Evolutionary conservation across 2,888 invertebrate genomes (phyloP), one percentile per base, ranked within the genome.

Genomic region (Meghimatium bilineatum): DNA sequence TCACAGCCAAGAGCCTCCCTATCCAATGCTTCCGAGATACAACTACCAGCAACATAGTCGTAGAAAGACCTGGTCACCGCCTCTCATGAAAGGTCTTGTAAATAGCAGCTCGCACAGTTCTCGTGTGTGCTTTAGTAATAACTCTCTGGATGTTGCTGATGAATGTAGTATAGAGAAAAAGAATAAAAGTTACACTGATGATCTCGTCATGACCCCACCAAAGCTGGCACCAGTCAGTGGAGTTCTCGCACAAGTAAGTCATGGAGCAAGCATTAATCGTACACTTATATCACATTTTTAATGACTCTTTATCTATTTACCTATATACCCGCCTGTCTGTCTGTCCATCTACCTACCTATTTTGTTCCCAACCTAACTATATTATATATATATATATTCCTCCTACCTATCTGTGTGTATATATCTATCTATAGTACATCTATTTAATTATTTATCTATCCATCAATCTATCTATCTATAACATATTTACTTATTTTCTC

Each of bases 221-320:
- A 95, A 95, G 85, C 95, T 96, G 86, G 95, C 96, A 85, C 96
- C 96, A 5, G 95, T 95, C 93, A 96, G 96, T 92, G 96, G 96
- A 83, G 95, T 96, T 90, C 94, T 96, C 38, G 78, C 85, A 23
- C 83, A 85, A 79, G 86, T 86, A 34, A 83, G 83, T 67, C 17
- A n/a, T 72, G n/a, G n/a, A 71, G 23, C 17, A 56, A 23, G 5
- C n/a, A n/a, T n/a, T n/a, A n/a, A n/a, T n/a, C n/a, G n/a, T n/a
- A n/a, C n/a, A n/a, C n/a, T n/a, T n/a, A n/a, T n/a, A n/a, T n/a
- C n/a, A n/a, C n/a, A n/a, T n/a, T n/a, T n/a, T n/a, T n/a, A n/a
- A n/a, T n/a, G n/a, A n/a, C n/a, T n/a, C n/a, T n/a, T n/a, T n/a
- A n/a, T n/a, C n/a, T n/a, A n/a, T n/a, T n/a, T n/a, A n/a, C n/a